Conservation (phyloP, 1,140 invertebrate genomes). For the Sycophila sp. region DNA sequence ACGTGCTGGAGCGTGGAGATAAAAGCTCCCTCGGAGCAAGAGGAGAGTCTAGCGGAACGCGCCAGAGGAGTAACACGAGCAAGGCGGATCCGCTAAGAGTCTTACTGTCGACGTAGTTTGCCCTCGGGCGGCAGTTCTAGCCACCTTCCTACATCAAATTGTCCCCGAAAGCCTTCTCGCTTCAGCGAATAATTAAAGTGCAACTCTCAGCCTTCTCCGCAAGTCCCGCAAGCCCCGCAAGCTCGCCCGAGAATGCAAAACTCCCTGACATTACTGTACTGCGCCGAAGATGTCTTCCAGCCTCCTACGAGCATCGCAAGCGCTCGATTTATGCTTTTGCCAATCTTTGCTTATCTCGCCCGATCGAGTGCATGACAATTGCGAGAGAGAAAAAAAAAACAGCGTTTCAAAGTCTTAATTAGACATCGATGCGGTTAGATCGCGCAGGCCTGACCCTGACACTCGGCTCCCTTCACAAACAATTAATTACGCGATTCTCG, state of each 20-base stretch:
- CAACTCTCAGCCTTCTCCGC: no score
- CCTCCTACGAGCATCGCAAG: no score
- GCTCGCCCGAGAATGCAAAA: no score
- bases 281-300: not conserved
- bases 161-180: not conserved
- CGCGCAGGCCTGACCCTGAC: no score
- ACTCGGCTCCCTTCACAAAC: no score
- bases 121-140: not conserved
- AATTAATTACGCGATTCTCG: no score
- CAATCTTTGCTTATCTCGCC: no score
- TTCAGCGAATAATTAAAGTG: constrained; percentile 24
- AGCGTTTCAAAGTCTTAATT: no score
- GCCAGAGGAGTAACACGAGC: constrained; percentile 26
- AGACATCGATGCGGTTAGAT: no score
- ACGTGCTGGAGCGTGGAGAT: not conserved
- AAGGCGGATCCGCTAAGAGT: constrained; percentile 27
- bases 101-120: constrained; percentile 8
- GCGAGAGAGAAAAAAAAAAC: no score
- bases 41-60: not conserved
- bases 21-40: constrained; percentile 14
- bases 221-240: not conserved
- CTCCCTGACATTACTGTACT: not conserved
- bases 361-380: no score
- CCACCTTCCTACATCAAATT: constrained; percentile 19
- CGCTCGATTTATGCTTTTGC: no score